Evolutionary conservation across 2,888 invertebrate genomes (phyloP).

Genomic region (Nephrotoma flavescens): DNA sequence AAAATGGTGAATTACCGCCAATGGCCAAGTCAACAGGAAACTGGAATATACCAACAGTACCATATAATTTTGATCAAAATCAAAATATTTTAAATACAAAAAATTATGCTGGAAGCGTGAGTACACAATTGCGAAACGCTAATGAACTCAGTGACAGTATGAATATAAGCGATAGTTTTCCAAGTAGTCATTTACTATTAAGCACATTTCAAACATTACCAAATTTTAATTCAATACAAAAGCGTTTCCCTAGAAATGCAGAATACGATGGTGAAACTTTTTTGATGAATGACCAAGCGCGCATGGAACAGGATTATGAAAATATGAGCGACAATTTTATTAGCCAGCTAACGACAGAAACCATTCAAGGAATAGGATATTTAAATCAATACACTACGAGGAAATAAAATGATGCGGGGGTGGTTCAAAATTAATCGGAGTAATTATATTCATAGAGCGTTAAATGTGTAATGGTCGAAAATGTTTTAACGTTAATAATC

Average conservation of each 20-base stretch:
- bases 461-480: too few species aligned
- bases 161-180: slow-evolving; percentile 17
- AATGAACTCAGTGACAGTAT: slow-evolving; percentile 4
- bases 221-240: slow-evolving; percentile 35
- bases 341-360: slow-evolving; percentile 34
- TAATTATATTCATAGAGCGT: too few species aligned
- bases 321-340: slow-evolving; percentile 39
- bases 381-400: slow-evolving; percentile 2
- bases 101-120: not conserved
- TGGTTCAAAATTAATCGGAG: too few species aligned
- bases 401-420: not conserved
- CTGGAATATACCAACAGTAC: slow-evolving; percentile 11
- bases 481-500: too few species aligned
- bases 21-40: not conserved
- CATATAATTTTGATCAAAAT: not conserved
- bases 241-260: slow-evolving; percentile 18
- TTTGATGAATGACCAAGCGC: slow-evolving; percentile 11
- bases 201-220: slow-evolving; percentile 18
- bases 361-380: slow-evolving; percentile 17
- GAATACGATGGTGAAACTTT: slow-evolving; percentile 8
- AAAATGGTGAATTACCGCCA: not conserved
- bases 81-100: slow-evolving; percentile 5
- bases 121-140: not conserved
- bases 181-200: slow-evolving; percentile 9
- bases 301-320: slow-evolving; percentile 22